These are phyloP conservation scores for Cataglyphis rosenhaueri DNA, from an alignment of 2,888 invertebrate species.

Conservation along the genomic window DNA sequence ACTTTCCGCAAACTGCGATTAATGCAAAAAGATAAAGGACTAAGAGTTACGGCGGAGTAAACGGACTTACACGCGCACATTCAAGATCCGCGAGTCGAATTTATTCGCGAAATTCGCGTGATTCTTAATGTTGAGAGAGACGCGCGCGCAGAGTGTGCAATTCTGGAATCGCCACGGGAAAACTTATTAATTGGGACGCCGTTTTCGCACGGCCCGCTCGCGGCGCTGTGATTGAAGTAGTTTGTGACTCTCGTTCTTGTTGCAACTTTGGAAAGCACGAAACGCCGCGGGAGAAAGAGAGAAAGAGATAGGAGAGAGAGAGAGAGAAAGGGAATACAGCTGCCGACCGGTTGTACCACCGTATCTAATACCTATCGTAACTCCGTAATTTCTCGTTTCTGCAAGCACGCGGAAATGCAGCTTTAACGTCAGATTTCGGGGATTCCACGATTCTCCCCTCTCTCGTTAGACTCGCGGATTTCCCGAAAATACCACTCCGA, in stretches of 20 bases:
- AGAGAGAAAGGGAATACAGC: neutral
- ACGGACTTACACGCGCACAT: neutral
- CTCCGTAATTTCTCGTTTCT: constrained; percentile 55
- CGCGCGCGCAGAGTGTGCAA: neutral
- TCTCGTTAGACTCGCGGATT: neutral
- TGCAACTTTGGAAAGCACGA: constrained; percentile 57
- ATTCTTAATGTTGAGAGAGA: constrained; percentile 24
- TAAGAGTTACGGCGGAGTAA: neutral
- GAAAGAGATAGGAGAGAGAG: neutral
- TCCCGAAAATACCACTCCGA: constrained; percentile 30
- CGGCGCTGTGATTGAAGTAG: constrained; percentile 60
- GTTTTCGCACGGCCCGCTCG: constrained; percentile 47
- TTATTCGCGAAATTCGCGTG: constrained; percentile 25
- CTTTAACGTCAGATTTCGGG: constrained; percentile 51
- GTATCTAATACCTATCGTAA: constrained; percentile 57
- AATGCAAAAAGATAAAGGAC: neutral
- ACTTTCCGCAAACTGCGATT: neutral
- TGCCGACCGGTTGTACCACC: constrained; percentile 21
- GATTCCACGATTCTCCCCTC: constrained; percentile 15
- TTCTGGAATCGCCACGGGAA: constrained; percentile 29
- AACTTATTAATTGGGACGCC: constrained; percentile 48
- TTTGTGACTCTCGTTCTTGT: constrained; percentile 51
- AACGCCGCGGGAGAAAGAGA: constrained; percentile 18
- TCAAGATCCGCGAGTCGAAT: neutral
- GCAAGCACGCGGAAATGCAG: constrained; percentile 47